Base-by-base conservation (phyloP, 2,113 vertebrate genomes). In the Protobothrops mucrosquamatus region DNA sequence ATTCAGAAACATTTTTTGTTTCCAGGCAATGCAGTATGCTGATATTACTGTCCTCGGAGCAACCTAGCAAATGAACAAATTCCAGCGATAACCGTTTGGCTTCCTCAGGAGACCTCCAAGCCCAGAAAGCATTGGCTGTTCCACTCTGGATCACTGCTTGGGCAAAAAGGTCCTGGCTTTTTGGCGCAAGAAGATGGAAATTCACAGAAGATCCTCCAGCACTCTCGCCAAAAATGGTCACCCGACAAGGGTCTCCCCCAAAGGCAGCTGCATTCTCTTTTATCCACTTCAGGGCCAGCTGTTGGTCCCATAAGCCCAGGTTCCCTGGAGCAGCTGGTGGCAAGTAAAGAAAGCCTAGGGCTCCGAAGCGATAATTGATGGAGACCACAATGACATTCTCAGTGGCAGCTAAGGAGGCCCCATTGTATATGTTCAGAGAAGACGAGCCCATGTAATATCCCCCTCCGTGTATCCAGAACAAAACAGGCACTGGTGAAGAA, bases 151-250 rank as follows among this genome's bases (percentile, higher is more conserved):
- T 94, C 74, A 98, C 95, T 23, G 96, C 98, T 48, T 97, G 96
- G 2, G 95, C 95, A 93, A 98, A 98, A 48, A 97, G 95, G 29
- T 55, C 56, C 1, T 96, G 95, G 90, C 98, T 98, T 55, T 96
- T 96, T 1, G 96, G 95, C 0, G 97, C 98, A 64, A 98, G 93
- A 51, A 98, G 93, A 69, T 98, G 98, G 43, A 96, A 94, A 89
- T 97, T 97, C 39, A 98, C 97, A 29, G 96, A 97, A 8, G 59
- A 96, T 57, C 97, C 96, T 6, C 98, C 98, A 51, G 97, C 97
- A 57, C 98, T 98, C 43, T 98, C 97, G 10, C 97, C 98, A 93
- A 98, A 98, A 74, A 98, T 64, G 85, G 98, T 98, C 89, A 98
- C 96, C 92, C 96, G 94, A 3, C 92, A 93, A 48, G 97, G 95